These are phyloP conservation scores for Bubo bubo DNA, from an alignment of 2,113 vertebrate species.

Conservation along the genomic window DNA sequence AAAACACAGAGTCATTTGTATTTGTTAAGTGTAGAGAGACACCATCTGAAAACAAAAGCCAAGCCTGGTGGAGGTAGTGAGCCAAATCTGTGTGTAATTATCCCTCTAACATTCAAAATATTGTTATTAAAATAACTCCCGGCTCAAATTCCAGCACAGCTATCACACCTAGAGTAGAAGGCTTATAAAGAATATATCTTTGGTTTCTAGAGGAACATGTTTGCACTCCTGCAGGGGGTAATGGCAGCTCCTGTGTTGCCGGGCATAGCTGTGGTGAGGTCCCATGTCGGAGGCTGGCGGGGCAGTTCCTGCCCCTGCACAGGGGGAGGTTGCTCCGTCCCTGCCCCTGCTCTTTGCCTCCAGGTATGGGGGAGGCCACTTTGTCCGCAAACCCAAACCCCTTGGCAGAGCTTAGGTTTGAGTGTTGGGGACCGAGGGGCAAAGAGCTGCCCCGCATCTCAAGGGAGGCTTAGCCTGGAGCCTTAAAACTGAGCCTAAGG, in stretches of 20 bases:
- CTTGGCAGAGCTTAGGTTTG: neutral
- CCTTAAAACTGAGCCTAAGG: fast-evolving
- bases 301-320: neutral
- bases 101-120: neutral
- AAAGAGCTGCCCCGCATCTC: fast-evolving
- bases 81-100: neutral
- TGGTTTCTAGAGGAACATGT: fast-evolving
- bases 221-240: fast-evolving
- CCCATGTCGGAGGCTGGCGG: fast-evolving
- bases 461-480: neutral
- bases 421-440: neutral
- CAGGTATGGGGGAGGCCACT: fast-evolving
- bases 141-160: neutral
- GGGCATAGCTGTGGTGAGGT: neutral
- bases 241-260: neutral
- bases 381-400: neutral
- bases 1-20: neutral
- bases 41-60: neutral
- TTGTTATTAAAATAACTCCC: neutral
- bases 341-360: neutral
- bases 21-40: neutral
- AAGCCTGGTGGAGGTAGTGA: neutral
- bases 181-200: fast-evolving
- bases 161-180: fast-evolving
- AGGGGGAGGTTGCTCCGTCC: too few relatives aligned